phyloP scores from a whole-genome alignment of 2,888 invertebrate species.

The Phortica okadai region DNA sequence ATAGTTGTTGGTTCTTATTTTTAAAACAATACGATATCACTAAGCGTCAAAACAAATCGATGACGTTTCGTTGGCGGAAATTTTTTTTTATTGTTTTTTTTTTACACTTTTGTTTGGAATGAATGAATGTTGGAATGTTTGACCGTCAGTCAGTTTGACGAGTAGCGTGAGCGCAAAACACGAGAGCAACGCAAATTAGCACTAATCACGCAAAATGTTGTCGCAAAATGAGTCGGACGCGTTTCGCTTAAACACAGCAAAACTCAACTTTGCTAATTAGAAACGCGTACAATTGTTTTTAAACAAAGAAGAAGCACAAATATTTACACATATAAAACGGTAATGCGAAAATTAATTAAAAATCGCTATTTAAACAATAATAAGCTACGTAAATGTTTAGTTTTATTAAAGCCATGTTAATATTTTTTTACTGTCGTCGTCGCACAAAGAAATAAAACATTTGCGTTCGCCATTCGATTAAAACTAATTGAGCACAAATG shows the following conservation, averaged over 20 bases:
- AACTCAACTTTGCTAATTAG: background rate
- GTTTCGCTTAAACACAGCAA: background rate
- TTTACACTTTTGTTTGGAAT: background rate
- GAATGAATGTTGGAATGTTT: background rate
- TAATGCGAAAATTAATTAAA: conserved; percentile 24
- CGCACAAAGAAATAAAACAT: conserved; percentile 35
- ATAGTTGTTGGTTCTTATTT: too few relatives aligned
- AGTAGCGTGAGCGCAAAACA: too few relatives aligned
- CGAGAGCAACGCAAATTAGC: conserved; percentile 1
- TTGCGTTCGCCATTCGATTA: conserved; percentile 53
- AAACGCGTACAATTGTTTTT: background rate
- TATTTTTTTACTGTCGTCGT: conserved; percentile 27
- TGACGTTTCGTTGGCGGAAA: background rate
- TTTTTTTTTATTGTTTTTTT: background rate
- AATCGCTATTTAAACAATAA: background rate
- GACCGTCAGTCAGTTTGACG: background rate
- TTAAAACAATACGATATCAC: too few relatives aligned
- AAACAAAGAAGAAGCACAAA: background rate
- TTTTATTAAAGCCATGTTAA: conserved; percentile 36
- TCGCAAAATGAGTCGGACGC: background rate
- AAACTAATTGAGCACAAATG: conserved; percentile 58
- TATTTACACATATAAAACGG: background rate
- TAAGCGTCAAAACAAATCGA: background rate
- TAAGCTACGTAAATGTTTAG: background rate
- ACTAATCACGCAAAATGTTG: conserved; percentile 6